Evolutionary conservation across 2,888 invertebrate genomes (phyloP), one percentile per base, ranked within the genome.

Genomic region (Lasiommata megera): DNA sequence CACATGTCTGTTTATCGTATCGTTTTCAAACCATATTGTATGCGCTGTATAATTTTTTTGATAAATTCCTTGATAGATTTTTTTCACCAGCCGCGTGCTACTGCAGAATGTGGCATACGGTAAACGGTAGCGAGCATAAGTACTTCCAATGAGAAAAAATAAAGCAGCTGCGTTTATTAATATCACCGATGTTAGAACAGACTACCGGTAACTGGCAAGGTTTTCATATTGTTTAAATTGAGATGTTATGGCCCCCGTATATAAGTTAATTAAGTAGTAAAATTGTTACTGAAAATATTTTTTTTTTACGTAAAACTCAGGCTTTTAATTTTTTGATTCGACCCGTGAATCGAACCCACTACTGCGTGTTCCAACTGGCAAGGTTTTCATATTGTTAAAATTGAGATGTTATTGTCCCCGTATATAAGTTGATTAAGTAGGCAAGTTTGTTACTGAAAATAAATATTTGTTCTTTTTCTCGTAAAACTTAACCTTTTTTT

Each of bases 1-100:
- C 77, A 75, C 69, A 74, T 77, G 76, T 64, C 62, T 46, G 18
- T n/a, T n/a, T n/a, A n/a, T n/a, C 63, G 64, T 76, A 72, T 73
- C 61, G 58, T 65, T 75, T 70, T 62, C 62, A 56, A 36, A 63
- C 57, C 82, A 84, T 81, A 77, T 80, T 73, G 77, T 58, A 72
- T 63, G 66, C 74, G 73, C 60, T 64, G 60, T 67, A 64, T 63
- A 44, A 54, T 64, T 63, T 65, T 62, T 65, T 63, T 54, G 52
- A n/a, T n/a, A 60, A 48, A 56, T 63, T 61, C 63, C 65, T 65
- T 54, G 61, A 31, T 60, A 43, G 28, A 23, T 58, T 66, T 64
- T 66, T 63, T 63, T 31, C 31, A 57, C 44, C 55, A 58, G 65
- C 65, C 70, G 61, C 73, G 73, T 75, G 73, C 70, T 66, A 34